These are phyloP conservation scores for Alca torda DNA, from an alignment of 2,797 vertebrate species.

Conservation along the genomic window DNA sequence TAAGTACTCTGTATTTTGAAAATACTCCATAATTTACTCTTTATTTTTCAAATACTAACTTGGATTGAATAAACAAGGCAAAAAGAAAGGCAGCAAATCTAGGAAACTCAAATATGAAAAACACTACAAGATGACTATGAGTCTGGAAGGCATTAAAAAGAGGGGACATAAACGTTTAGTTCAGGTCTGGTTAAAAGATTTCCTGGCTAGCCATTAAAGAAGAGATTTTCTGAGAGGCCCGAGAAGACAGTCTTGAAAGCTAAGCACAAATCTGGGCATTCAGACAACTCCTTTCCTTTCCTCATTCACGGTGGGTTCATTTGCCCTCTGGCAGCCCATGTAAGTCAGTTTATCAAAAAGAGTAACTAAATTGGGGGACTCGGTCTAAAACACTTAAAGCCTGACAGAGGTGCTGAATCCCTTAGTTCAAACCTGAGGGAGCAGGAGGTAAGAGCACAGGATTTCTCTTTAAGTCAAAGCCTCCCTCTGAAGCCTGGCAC, in stretches of 20 bases:
- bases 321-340: neutral
- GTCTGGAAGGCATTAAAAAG: neutral
- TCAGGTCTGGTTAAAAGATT: slow-evolving; percentile 30
- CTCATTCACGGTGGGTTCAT: neutral
- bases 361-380: neutral
- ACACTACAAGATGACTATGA: neutral
- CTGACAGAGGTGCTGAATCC: neutral
- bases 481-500: slow-evolving; percentile 41
- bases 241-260: neutral
- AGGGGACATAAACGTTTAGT: neutral
- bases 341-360: neutral
- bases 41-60: neutral
- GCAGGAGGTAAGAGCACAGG: neutral
- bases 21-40: neutral
- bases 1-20: neutral
- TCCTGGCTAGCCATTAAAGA: slow-evolving; percentile 13
- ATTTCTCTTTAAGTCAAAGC: slow-evolving; percentile 41
- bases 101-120: neutral
- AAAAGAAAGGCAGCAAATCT: neutral
- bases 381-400: neutral
- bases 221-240: neutral
- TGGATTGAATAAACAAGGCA: neutral
- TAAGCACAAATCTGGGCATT: neutral
- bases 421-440: neutral
- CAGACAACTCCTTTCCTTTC: neutral